Evolutionary conservation across 2,888 invertebrate genomes (phyloP).

Genomic region (Drosophila formosana): DNA sequence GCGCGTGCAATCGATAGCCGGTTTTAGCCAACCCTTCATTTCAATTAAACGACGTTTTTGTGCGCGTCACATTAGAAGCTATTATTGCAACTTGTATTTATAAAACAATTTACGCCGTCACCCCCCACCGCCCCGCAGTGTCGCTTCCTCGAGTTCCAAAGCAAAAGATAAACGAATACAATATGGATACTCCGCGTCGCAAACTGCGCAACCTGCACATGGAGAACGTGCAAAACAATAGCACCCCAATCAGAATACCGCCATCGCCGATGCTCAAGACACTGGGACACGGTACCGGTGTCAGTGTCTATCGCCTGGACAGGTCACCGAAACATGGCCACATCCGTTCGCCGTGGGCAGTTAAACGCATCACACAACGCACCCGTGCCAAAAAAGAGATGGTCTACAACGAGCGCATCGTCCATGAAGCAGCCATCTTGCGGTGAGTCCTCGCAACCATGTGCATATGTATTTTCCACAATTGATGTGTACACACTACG

Average conservation of each 20-base stretch:
- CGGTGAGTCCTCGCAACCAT: conserved; percentile 79
- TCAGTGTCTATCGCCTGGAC: conserved; percentile 91
- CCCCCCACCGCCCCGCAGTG: not conserved
- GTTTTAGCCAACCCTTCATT: conserved; percentile 40
- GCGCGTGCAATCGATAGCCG: conserved; percentile 32
- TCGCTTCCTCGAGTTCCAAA: not conserved
- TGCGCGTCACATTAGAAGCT: conserved; percentile 48
- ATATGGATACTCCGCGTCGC: conserved; percentile 78
- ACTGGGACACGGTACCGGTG: conserved; percentile 92
- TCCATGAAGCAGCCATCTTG: conserved; percentile 90
- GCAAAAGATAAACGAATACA: not conserved
- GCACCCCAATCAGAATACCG: conserved; percentile 87
- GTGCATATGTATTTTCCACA: conserved; percentile 31
- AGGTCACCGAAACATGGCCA: conserved; percentile 90
- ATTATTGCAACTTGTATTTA: conserved; percentile 19
- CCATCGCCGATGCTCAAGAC: conserved; percentile 90
- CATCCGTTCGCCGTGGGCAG: conserved; percentile 93
- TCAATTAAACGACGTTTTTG: conserved; percentile 57
- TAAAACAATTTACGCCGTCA: not conserved
- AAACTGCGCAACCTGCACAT: conserved; percentile 72
- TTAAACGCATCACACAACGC: conserved; percentile 89
- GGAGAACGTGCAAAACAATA: conserved; percentile 68
- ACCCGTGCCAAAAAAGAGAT: conserved; percentile 60
- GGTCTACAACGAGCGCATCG: conserved; percentile 86
- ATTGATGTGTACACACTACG: conserved; percentile 27